Base-by-base conservation (phyloP, 2,888 invertebrate genomes). In the Agrotis ipsilon region DNA sequence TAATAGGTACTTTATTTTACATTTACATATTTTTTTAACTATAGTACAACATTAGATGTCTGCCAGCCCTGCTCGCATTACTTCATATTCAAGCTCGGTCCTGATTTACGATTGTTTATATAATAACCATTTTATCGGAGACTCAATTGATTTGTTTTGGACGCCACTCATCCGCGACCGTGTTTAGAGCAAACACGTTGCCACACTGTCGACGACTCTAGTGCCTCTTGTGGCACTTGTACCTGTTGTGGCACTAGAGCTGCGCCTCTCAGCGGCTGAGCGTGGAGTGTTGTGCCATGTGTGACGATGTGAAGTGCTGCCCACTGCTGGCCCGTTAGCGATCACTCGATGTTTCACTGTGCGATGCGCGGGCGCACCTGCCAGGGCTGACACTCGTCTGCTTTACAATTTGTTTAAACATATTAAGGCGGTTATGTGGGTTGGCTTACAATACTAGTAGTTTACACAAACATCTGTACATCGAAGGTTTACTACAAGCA, bases 141-240 rank as follows among this genome's bases (percentile, higher is more conserved):
- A 52, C 61, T 72, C 64, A 67, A 72, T 62, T 65, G 72, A 71
- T 81, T 81, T 71, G 77, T 78, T 72, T 76, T 72, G 82, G 65
- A 45, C 51, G 72, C 62, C 79, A 75, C 79, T 78, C 82, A 61
- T 32, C 52, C 60, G 55, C 27, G 43, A 19, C 76, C 55, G 67
- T 82, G 82, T 84, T 83, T 82, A 76, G 58, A 54, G 76, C 58
- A 84, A 83, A 83, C 82, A 82, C 57, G 65, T 72, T 72, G 82
- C 68, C 61, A 60, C 71, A 72, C 55, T 69, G 68, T 61, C 13
- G 59, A 62, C 70, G 52, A 59, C 51, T 71, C 49, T 9, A 52
- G 68, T 24, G 55, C 32, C 59, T 59, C 70, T 76, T 27, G 52
- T 45, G 52, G n/a, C 62, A 7, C 72, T 65, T 45, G 73, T 51